A percentile compares a stretch with the other conserved stretches of the same genome.
phyloP scores from a whole-genome alignment of 2,113 vertebrate genomes.

The Emydura subglobosa region DNA sequence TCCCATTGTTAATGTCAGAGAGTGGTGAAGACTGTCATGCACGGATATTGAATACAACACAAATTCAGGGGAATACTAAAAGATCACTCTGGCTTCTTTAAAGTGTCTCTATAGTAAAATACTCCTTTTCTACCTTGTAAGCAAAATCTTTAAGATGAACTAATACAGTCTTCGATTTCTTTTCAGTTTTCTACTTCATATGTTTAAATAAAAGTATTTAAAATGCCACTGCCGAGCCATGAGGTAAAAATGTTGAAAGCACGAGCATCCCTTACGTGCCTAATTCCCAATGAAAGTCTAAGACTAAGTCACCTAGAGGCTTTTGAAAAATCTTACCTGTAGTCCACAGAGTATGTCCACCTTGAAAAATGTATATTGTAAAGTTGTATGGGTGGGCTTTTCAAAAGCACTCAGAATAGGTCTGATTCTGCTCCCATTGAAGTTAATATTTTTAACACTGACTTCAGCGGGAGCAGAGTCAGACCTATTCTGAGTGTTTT shows the following conservation, averaged over 20 bases:
- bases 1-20: conserved; percentile 25
- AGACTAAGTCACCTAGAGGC: neutral
- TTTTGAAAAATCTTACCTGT: neutral
- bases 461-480: neutral
- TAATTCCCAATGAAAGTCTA: neutral
- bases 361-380: neutral
- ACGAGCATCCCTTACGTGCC: neutral
- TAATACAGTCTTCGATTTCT: neutral
- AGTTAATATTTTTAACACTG: neutral
- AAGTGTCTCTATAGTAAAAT: neutral
- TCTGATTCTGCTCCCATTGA: neutral
- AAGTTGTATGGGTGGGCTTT: too few species aligned
- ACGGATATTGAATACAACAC: neutral
- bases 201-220: neutral
- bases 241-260: neutral
- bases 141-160: neutral
- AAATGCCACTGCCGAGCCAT: neutral
- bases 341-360: neutral
- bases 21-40: neutral
- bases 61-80: neutral
- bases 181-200: neutral
- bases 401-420: neutral
- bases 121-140: neutral
- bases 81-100: neutral
- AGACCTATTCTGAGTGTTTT: neutral